These are phyloP conservation scores for Semicossyphus pulcher DNA, from an alignment of 2,113 vertebrate genomes.

Conservation along the genomic window DNA sequence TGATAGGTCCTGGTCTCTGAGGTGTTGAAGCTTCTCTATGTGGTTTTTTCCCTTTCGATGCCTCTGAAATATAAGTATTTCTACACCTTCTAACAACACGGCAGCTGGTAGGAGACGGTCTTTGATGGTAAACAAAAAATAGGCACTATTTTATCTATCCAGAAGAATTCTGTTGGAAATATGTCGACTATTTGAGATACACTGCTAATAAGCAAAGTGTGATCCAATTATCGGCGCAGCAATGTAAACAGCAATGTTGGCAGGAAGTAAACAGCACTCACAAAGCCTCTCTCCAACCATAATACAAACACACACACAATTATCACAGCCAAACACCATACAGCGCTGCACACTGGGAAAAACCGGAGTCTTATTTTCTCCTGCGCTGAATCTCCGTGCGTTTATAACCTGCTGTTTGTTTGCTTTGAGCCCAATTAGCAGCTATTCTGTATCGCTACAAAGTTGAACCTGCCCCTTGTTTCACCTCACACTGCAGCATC, in stretches of 20 bases:
- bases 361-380: slow-evolving; percentile 2
- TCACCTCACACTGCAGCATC: not conserved
- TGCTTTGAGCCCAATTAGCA: slow-evolving; percentile 40
- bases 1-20: slow-evolving; percentile 38
- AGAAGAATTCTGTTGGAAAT: slow-evolving; percentile 6
- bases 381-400: not conserved
- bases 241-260: slow-evolving; percentile 47
- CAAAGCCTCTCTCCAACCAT: slow-evolving; percentile 14
- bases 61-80: slow-evolving; percentile 24
- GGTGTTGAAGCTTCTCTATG: slow-evolving; percentile 21
- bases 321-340: not conserved
- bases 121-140: slow-evolving; percentile 39
- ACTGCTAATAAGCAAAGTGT: slow-evolving; percentile 37
- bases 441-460: not conserved
- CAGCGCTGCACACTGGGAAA: not conserved
- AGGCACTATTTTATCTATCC: not conserved
- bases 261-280: slow-evolving; percentile 38
- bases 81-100: slow-evolving; percentile 5
- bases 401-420: slow-evolving; percentile 29
- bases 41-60: not conserved
- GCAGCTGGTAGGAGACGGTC: not conserved
- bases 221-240: slow-evolving; percentile 51
- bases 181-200: slow-evolving; percentile 30
- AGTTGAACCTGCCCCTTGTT: not conserved
- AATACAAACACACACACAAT: not conserved